Evolutionary conservation across 2,797 vertebrate genomes (phyloP).

Genomic region (Tangara arthus): DNA sequence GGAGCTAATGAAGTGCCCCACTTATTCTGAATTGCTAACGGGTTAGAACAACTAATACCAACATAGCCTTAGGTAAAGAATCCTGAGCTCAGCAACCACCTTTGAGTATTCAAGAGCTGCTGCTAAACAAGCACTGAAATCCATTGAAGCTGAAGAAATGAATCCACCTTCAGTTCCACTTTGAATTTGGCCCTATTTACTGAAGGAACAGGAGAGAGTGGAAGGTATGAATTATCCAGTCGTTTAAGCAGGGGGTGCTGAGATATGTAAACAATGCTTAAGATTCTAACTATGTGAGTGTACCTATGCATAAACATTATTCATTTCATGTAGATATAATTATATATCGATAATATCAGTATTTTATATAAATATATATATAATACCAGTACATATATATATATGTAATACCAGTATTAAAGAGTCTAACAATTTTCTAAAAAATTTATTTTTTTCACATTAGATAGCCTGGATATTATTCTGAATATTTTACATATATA

Average conservation of each 20-base stretch:
- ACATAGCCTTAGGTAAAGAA: constrained; percentile 62
- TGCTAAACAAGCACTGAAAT: constrained; percentile 40
- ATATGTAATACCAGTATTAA: no score
- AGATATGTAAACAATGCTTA: neutral
- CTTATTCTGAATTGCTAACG: constrained; percentile 54
- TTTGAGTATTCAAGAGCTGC: constrained; percentile 46
- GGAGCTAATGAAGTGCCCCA: constrained; percentile 60
- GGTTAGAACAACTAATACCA: constrained; percentile 65
- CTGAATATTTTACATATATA: no score
- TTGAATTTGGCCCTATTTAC: neutral
- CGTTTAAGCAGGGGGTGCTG: neutral
- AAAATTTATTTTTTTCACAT: no score
- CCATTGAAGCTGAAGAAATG: constrained; percentile 19
- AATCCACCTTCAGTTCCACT: neutral
- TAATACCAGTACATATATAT: no score
- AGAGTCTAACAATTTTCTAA: no score
- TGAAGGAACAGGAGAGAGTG: neutral
- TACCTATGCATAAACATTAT: neutral
- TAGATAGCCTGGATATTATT: no score
- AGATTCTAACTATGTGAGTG: neutral
- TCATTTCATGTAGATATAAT: neutral
- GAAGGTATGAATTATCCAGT: neutral
- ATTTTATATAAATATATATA: no score
- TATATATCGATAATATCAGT: neutral
- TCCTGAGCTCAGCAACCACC: constrained; percentile 11